Conservation (phyloP, 2,797 vertebrate species). For the Microchirus variegatus region DNA sequence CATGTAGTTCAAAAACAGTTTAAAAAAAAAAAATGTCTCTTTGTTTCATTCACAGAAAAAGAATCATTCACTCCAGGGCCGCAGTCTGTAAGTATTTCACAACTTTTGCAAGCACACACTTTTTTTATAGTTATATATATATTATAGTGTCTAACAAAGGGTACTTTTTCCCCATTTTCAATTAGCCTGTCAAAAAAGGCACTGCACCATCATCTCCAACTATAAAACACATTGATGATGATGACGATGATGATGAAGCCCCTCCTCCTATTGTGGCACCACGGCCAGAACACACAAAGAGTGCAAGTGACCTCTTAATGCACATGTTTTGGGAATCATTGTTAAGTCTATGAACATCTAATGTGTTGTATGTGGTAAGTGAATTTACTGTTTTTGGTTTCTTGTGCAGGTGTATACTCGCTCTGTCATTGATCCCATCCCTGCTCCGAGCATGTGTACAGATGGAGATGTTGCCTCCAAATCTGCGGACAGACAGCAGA, state of each 20-base stretch:
- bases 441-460: constrained; percentile 84
- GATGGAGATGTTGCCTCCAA: constrained; percentile 85
- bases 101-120: not conserved
- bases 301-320: constrained; percentile 79
- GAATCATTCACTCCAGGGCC: constrained; percentile 91
- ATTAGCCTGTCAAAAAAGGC: constrained; percentile 89
- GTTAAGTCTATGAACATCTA: not conserved
- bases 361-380: not conserved
- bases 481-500: constrained; percentile 89
- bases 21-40: not conserved
- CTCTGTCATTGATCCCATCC: constrained; percentile 95
- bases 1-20: no score
- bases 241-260: constrained; percentile 88
- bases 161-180: constrained; percentile 15
- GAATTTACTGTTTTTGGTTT: constrained; percentile 1
- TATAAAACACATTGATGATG: constrained; percentile 86
- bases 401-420: constrained; percentile 90
- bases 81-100: constrained; percentile 85
- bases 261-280: constrained; percentile 94
- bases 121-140: no score
- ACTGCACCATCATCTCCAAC: constrained; percentile 84
- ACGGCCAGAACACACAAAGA: constrained; percentile 96
- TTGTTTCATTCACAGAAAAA: constrained; percentile 83
- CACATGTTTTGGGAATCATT: not conserved
- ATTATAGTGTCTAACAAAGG: not conserved